Conservation (phyloP, 1,140 invertebrate genomes). For the Plutomurus gul region DNA sequence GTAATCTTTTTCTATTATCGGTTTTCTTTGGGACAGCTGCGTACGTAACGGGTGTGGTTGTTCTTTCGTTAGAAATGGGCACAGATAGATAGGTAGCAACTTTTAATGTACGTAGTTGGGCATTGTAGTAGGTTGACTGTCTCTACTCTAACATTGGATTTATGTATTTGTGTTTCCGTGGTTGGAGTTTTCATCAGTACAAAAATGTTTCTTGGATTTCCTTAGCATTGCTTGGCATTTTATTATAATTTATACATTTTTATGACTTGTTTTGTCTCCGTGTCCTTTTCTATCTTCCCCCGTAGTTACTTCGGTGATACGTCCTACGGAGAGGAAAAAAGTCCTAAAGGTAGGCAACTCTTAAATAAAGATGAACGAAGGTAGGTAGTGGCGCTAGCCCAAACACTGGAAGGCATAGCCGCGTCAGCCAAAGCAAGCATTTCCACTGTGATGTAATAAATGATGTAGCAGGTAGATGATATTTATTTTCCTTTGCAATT, state of each 20-base stretch:
- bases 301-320: neutral
- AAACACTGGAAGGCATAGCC: no score
- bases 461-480: no score
- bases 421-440: no score
- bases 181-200: conserved; percentile 24
- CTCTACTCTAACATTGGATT: conserved; percentile 1
- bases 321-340: no score
- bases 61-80: neutral
- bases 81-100: neutral
- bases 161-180: neutral
- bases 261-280: conserved; percentile 5
- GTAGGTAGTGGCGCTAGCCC: no score
- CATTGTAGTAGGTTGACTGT: no score
- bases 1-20: conserved; percentile 28
- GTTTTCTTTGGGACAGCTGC: conserved; percentile 1
- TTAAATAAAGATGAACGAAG: no score
- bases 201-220: conserved; percentile 30
- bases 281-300: neutral
- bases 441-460: no score
- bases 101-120: no score
- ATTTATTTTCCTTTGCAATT: neutral
- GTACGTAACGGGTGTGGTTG: neutral
- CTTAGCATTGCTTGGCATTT: conserved; percentile 21
- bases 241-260: conserved; percentile 29
- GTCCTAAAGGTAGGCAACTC: neutral